Evolutionary conservation across 1,140 invertebrate genomes (phyloP).

Genomic region (Andricus grossulariae): DNA sequence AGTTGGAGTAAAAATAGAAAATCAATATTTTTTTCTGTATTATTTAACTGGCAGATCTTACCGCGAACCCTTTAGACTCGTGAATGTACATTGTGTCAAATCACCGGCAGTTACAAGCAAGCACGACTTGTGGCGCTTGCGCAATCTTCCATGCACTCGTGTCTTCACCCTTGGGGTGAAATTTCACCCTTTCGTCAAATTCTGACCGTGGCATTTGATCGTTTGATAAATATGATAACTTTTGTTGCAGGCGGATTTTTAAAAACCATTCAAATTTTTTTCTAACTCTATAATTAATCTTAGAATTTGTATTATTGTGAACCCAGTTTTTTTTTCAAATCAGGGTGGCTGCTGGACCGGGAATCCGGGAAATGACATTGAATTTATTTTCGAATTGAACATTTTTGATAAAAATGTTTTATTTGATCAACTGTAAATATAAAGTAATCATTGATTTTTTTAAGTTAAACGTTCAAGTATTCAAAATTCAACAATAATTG

Average conservation of each 20-base stretch:
- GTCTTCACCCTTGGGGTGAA: conserved; percentile 1
- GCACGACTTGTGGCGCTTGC: conserved; percentile 28
- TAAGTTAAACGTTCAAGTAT: too few relatives aligned
- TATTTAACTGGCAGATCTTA: conserved; percentile 12
- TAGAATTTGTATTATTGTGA: too few relatives aligned
- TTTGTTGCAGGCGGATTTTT: conserved; percentile 3
- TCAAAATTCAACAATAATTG: too few relatives aligned
- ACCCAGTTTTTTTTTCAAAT: too few relatives aligned
- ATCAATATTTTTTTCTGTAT: conserved; percentile 13
- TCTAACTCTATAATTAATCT: background rate
- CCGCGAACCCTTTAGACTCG: conserved; percentile 11
- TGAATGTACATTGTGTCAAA: conserved; percentile 27
- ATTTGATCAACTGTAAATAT: too few relatives aligned
- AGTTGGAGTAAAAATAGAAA: conserved; percentile 20
- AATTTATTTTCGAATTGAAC: too few relatives aligned
- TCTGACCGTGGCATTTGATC: background rate
- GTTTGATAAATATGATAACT: conserved; percentile 18
- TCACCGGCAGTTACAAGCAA: conserved; percentile 33
- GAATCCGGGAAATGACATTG: too few relatives aligned
- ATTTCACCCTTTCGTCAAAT: conserved; percentile 17
- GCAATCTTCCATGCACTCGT: background rate
- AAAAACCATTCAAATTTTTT: conserved; percentile 8
- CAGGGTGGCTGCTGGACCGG: too few relatives aligned
- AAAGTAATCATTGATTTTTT: too few relatives aligned
- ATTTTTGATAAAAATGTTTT: too few relatives aligned